These are phyloP conservation scores for Siphamia tubifer DNA, from an alignment of 2,113 vertebrate species.

Conservation along the genomic window DNA sequence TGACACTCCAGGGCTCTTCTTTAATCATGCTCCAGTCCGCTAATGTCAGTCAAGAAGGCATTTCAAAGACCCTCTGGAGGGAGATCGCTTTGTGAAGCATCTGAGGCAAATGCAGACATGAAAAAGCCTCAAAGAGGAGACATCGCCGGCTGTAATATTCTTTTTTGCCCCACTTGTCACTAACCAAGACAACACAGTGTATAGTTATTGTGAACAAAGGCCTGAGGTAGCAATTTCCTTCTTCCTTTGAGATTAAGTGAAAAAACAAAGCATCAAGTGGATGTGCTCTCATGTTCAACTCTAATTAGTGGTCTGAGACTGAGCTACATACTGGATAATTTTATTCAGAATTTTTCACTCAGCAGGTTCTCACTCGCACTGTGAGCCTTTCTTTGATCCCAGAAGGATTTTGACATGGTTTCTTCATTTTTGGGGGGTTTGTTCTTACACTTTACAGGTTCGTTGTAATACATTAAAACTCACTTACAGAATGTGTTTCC, in stretches of 20 bases:
- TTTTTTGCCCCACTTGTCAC: slow-evolving; percentile 22
- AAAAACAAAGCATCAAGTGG: slow-evolving; percentile 28
- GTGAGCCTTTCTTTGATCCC: not conserved
- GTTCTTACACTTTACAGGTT: no score
- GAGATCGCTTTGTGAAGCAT: slow-evolving; percentile 14
- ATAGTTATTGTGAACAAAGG: slow-evolving; percentile 29
- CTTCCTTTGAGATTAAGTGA: slow-evolving; percentile 33
- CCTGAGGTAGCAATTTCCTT: slow-evolving; percentile 10
- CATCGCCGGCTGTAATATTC: slow-evolving; percentile 12
- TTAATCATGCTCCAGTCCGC: slow-evolving; percentile 28
- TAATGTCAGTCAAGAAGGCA: slow-evolving; percentile 17
- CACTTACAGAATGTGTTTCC: no score
- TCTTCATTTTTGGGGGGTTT: not conserved
- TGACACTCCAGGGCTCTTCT: slow-evolving; percentile 5
- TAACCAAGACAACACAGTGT: slow-evolving; percentile 18
- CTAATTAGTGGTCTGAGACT: slow-evolving; percentile 32
- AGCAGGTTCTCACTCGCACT: not conserved
- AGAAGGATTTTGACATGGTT: no score
- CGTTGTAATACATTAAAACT: no score
- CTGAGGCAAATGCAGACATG: not conserved
- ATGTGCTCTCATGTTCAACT: slow-evolving; percentile 3
- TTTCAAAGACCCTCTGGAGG: not conserved
- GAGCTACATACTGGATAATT: not conserved
- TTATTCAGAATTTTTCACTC: not conserved
- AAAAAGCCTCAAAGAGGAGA: slow-evolving; percentile 14